Evolutionary conservation across 2,797 vertebrate species (phyloP).

Genomic region (Champsocephalus gunnari): DNA sequence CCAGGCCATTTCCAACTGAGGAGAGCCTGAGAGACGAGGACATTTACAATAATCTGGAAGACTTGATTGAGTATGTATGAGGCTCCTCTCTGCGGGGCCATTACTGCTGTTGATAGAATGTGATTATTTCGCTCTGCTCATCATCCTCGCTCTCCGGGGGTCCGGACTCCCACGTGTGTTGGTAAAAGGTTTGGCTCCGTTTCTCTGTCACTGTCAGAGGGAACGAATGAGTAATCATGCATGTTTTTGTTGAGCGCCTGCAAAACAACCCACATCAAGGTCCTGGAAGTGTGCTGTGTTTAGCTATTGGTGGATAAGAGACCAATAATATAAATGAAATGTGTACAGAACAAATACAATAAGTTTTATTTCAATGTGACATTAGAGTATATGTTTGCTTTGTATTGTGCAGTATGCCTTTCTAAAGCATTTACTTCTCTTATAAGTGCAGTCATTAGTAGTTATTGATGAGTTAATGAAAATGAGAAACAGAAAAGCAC

Average conservation of each 20-base stretch:
- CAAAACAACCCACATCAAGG: slow-evolving; percentile 45
- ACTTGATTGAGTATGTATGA: slow-evolving; percentile 93
- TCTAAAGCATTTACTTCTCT: not conserved
- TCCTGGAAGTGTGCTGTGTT: slow-evolving; percentile 23
- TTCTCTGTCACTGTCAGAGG: slow-evolving; percentile 64
- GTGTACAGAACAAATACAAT: not conserved
- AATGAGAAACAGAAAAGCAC: not conserved
- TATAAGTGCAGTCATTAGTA: not conserved
- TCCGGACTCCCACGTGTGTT: slow-evolving; percentile 66
- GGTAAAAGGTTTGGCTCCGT: slow-evolving; percentile 53
- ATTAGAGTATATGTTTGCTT: not conserved
- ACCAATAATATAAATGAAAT: not conserved
- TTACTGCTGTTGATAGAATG: slow-evolving; percentile 51
- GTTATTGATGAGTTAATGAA: slow-evolving; percentile 9
- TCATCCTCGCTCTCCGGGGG: slow-evolving; percentile 63
- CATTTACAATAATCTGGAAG: slow-evolving; percentile 92
- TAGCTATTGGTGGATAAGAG: slow-evolving; percentile 17
- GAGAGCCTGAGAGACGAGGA: slow-evolving; percentile 91
- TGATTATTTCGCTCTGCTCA: slow-evolving; percentile 57
- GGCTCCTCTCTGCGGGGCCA: slow-evolving; percentile 32
- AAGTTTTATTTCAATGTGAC: not conserved
- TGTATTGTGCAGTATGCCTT: not conserved
- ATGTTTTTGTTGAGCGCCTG: slow-evolving; percentile 44
- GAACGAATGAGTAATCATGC: slow-evolving; percentile 71
- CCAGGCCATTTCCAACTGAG: slow-evolving; percentile 92